phyloP scores from a whole-genome alignment of 2,113 vertebrate genomes.

The Sphaerodactylus townsendi region DNA sequence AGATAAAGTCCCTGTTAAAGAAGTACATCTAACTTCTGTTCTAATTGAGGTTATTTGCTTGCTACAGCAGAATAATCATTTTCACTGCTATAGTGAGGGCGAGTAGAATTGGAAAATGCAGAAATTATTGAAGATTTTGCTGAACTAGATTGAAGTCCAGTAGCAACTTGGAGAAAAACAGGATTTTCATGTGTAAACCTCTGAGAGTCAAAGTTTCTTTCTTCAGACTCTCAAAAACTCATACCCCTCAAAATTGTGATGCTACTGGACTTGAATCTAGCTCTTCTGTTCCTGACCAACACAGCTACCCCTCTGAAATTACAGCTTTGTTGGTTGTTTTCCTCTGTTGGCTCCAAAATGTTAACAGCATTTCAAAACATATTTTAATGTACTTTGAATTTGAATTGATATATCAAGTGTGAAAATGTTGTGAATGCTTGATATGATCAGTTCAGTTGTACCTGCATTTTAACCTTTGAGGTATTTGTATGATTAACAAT shows the following conservation, averaged over 20 bases:
- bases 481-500: not conserved
- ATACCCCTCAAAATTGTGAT: too few species aligned
- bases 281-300: too few species aligned
- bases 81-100: constrained; percentile 11
- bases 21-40: constrained; percentile 56
- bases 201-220: too few species aligned
- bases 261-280: too few species aligned
- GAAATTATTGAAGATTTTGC: constrained; percentile 45
- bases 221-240: too few species aligned
- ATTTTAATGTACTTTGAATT: constrained; percentile 49
- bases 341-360: constrained; percentile 27
- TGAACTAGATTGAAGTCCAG: not conserved
- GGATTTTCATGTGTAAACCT: too few species aligned
- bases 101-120: constrained; percentile 32
- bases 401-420: constrained; percentile 38
- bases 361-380: constrained; percentile 19
- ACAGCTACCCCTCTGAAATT: too few species aligned
- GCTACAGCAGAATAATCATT: constrained; percentile 67
- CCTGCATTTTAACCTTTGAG: not conserved
- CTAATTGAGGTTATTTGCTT: constrained; percentile 78
- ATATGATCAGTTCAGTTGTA: not conserved
- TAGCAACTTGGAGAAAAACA: too few species aligned
- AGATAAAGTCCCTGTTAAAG: constrained; percentile 67
- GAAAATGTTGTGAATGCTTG: constrained; percentile 30
- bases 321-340: constrained; percentile 30